A percentile compares a stretch with the other conserved stretches of the same genome.
These are phyloP conservation scores for Valencia hispanica DNA, from an alignment of 2,797 vertebrate genomes.

Conservation along the genomic window DNA sequence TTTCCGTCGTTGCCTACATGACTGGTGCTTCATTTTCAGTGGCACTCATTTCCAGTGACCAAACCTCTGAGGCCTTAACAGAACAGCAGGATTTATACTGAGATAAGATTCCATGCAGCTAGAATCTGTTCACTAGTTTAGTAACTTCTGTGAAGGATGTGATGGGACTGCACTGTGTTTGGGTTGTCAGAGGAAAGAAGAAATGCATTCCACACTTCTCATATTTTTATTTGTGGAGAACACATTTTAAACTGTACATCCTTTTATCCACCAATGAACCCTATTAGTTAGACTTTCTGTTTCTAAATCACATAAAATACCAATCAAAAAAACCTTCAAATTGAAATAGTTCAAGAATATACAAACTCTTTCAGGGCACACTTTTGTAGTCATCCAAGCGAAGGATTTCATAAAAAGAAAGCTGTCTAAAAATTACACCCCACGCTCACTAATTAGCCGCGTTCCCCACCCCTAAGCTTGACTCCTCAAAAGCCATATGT, in stretches of 20 bases:
- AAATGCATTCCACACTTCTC: background rate
- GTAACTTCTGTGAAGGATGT: background rate
- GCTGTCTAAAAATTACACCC: background rate
- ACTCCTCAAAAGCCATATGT: conserved; percentile 14
- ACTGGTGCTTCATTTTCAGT: too few species aligned
- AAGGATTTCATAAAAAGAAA: background rate
- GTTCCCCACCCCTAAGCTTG: background rate
- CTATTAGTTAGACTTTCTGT: background rate
- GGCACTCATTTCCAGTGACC: too few species aligned
- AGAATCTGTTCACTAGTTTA: background rate
- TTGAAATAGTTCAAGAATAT: background rate
- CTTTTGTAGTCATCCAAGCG: background rate
- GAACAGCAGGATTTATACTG: background rate
- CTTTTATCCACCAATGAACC: background rate
- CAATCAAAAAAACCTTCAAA: background rate
- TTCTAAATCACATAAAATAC: background rate
- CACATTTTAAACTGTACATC: background rate
- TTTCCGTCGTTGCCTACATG: too few species aligned
- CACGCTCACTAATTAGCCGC: background rate
- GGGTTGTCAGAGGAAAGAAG: background rate
- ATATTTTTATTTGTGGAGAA: background rate
- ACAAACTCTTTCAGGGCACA: background rate
- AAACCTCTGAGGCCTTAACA: background rate
- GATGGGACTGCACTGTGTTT: background rate
- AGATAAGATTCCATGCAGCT: background rate